Base-by-base conservation (phyloP, 2,113 vertebrate species). In the Anolis carolinensis region DNA sequence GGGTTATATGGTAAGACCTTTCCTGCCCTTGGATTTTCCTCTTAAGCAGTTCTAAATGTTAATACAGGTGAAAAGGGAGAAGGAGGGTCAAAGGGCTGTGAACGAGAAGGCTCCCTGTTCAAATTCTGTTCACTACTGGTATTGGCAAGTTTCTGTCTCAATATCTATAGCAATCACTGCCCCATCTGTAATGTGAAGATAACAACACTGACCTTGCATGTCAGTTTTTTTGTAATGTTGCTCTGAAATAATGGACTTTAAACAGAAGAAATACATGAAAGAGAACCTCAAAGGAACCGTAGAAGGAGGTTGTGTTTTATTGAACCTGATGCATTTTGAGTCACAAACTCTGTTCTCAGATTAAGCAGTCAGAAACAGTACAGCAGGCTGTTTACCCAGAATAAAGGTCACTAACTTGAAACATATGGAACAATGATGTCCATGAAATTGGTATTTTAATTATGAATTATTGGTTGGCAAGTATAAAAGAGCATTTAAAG, bases 1-100 rank as follows among this genome's bases (percentile, higher is more conserved):
- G 65, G 65, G 8, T 68, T 25, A 25, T 30, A 30, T 68, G 27
- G 30, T 89, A 91, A 94, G 80, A n/a, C 34, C 44, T 83, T 91
- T 91, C 80, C 71, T 44, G 85, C 88, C 87, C 84, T 36, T 83
- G n/a, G 16, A 71, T 91, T 91, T 91, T 91, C 68, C 83, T 52
- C 2, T 81, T 82, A 74, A 23, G 68, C 59, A 87, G 74, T 84
- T 87, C 79, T 87, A 88, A 89, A 85, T 85, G 79, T 89, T 44
- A 83, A 20, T 18, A 5, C 16, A 74, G 25, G 27, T n/a, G 9
- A 48, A 79, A 78, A 50, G 20, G 23, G 39, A 32, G 0, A 6
- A 63, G 50, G 52, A 16, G 21, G 20, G 32, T 34, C 32, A 62
- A 25, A 21, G 13, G 10, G 1, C 20, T 48, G 14, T 73, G 50